A percentile compares a stretch with the other conserved stretches of the same genome.
Evolutionary conservation across 1,140 invertebrate species (phyloP).

Genomic region (Calosoma granatense): DNA sequence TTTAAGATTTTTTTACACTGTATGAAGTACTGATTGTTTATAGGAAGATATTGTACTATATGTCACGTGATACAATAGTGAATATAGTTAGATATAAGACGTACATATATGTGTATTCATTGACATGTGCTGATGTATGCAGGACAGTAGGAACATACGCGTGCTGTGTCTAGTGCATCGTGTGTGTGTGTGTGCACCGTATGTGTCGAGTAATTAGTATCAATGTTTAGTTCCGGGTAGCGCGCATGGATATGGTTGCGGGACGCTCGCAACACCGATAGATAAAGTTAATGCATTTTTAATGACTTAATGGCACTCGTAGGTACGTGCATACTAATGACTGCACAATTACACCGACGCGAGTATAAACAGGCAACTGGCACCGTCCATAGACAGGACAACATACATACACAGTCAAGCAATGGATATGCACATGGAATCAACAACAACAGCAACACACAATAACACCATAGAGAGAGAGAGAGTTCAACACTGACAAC

Average conservation of each 20-base stretch:
- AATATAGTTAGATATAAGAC: too few relatives aligned
- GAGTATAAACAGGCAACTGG: background rate
- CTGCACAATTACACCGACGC: background rate
- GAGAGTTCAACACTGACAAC: background rate
- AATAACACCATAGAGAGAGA: background rate
- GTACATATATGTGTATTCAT: too few relatives aligned
- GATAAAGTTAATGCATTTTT: conserved; percentile 9
- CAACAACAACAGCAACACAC: background rate
- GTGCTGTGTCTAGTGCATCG: background rate
- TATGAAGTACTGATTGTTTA: too few relatives aligned
- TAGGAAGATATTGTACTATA: too few relatives aligned
- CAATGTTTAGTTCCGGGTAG: conserved; percentile 3
- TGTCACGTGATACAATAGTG: too few relatives aligned
- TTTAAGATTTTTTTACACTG: too few relatives aligned
- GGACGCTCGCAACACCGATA: background rate
- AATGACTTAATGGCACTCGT: conserved; percentile 6
- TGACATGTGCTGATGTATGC: background rate
- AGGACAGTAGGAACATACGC: background rate
- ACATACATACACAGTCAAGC: too few relatives aligned
- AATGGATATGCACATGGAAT: too few relatives aligned
- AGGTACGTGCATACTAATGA: conserved; percentile 6
- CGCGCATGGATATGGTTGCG: background rate
- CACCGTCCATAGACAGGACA: background rate
- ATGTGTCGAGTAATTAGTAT: conserved; percentile 9
- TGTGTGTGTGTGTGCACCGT: background rate